A percentile compares a stretch with the other conserved stretches of the same genome.
phyloP scores from a whole-genome alignment of 2,888 invertebrate genomes.

The Ichneumoninae sp. region DNA sequence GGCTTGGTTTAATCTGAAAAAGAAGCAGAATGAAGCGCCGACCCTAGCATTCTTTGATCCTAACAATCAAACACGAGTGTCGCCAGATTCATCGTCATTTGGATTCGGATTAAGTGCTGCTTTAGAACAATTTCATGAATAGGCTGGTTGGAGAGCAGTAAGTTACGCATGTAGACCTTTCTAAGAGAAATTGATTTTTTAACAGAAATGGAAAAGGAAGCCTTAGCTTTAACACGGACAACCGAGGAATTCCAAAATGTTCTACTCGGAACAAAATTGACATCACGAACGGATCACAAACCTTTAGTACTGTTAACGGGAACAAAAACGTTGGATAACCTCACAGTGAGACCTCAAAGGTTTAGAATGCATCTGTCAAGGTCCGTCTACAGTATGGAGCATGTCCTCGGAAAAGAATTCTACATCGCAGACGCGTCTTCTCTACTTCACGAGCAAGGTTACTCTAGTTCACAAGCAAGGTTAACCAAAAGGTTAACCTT shows the following conservation, averaged over 20 bases:
- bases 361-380: constrained; percentile 3
- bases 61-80: constrained; percentile 72
- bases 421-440: constrained; percentile 74
- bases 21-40: constrained; percentile 36
- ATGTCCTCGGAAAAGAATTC: constrained; percentile 63
- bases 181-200: too few species aligned
- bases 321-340: constrained; percentile 72
- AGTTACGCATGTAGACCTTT: too few species aligned
- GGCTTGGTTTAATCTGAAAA: constrained; percentile 40
- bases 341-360: constrained; percentile 68
- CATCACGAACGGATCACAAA: constrained; percentile 68
- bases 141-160: too few species aligned
- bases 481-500: constrained; percentile 22
- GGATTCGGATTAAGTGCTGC: too few species aligned
- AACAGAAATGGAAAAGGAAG: too few species aligned
- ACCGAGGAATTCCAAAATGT: constrained; percentile 78
- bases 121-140: too few species aligned
- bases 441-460: too few species aligned
- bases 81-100: constrained; percentile 80
- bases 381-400: constrained; percentile 71
- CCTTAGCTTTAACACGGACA: constrained; percentile 68
- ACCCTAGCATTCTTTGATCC: constrained; percentile 75
- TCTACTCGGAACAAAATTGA: constrained; percentile 79
- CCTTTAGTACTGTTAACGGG: constrained; percentile 76
- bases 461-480: constrained; percentile 63